These are phyloP conservation scores for Molorchus minor DNA, from an alignment of 2,888 invertebrate species.

Conservation along the genomic window DNA sequence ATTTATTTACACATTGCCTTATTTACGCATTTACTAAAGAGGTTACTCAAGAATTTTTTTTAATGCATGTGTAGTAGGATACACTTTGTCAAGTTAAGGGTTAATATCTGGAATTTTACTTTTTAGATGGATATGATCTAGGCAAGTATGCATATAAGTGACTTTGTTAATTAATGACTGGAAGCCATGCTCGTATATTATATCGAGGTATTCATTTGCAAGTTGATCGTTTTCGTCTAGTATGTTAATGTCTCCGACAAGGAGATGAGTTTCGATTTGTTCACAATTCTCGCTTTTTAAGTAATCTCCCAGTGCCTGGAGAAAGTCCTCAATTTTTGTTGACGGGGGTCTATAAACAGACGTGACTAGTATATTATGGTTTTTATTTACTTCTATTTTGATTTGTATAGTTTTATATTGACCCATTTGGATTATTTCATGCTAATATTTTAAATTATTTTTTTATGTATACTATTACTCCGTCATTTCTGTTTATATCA, in stretches of 20 bases:
- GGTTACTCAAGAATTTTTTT: too few species aligned
- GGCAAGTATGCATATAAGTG: neutral
- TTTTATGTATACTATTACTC: conserved; percentile 2
- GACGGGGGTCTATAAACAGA: conserved; percentile 1
- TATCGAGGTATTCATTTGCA: neutral
- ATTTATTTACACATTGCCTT: too few species aligned
- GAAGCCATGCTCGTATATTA: neutral
- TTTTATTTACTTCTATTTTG: neutral
- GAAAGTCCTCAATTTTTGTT: neutral
- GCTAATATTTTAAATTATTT: neutral
- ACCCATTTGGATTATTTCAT: neutral
- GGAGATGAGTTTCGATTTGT: neutral
- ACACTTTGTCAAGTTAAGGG: too few species aligned
- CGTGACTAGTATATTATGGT: conserved; percentile 3
- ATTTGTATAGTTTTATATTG: neutral
- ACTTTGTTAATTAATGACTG: neutral
- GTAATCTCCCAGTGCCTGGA: neutral
- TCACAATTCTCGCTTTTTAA: neutral
- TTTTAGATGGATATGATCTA: conserved; percentile 1
- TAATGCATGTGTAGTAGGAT: too few species aligned
- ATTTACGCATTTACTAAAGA: too few species aligned
- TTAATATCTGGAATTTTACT: neutral
- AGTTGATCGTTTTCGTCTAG: neutral
- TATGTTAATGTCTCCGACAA: conserved; percentile 4
- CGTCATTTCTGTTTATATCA: neutral